Evolutionary conservation across 2,888 invertebrate species (phyloP), one percentile per base, ranked within the genome.

Genomic region (Coronaproctus castanopsis): DNA sequence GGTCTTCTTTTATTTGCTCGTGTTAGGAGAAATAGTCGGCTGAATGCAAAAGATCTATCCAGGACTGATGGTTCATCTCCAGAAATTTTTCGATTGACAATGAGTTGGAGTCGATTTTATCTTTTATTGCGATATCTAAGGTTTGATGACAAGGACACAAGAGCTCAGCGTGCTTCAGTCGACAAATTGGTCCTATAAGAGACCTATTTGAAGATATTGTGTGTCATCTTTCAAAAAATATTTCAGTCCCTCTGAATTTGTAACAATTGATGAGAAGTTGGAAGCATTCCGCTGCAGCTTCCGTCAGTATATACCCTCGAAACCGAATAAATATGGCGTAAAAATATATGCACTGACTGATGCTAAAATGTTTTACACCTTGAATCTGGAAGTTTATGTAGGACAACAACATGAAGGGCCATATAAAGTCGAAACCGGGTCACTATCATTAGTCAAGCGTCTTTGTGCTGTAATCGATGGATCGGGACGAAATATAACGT

Each of bases 401-500:
- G 57, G 57, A 23, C 52, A 58, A 53, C 51, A 56, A 51, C 22
- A 49, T 18, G 10, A n/a, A 19, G 59, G 56, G 21, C 55, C 21
- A 3, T 54, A 53, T 58, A 49, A 24, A 2, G 19, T 57, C 24
- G 55, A 36, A 21, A 36, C 24, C 21, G 51, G 24, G n/a, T 52
- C 54, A 48, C 19, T 49, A 20, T 18, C 49, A 23, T 23, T 52
- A 8, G 52, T 58, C 49, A 52, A 58, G 52, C 19, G 54, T 36
- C 51, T 64, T 24, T 48, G 24, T 21, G 20, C 58, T 36, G 53
- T 57, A 2, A 63, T 64, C 10, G 53, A 59, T 49, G 55, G 60
- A 22, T 61, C 64, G 2, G 58, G 59, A 10, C 52, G 63, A 24
- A 65, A 65, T 58, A 22, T 65, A 8, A 66, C 66, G 3, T 52